Conservation (phyloP, 2,113 vertebrate genomes). For the rat (Rattus norvegicus) region GRCr8 NC_086031.1:40424501-40425000, state of each 20-base stretch:
- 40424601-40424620: slow-evolving; percentile 86
- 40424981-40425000: slow-evolving; percentile 64
- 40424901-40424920: slow-evolving; percentile 22
- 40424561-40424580: slow-evolving; percentile 81
- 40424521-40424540: slow-evolving; percentile 44
- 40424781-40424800: slow-evolving; percentile 68
- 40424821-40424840: not conserved
- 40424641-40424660: slow-evolving; percentile 88
- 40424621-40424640: slow-evolving; percentile 87
- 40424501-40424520: slow-evolving; percentile 49
- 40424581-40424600: slow-evolving; percentile 85
- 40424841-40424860: slow-evolving; percentile 63
- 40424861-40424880: slow-evolving; percentile 62
- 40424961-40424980: slow-evolving; percentile 73
- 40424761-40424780: slow-evolving; percentile 60
- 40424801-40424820: slow-evolving; percentile 39
- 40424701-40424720: slow-evolving; percentile 85
- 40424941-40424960: slow-evolving; percentile 58
- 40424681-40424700: slow-evolving; percentile 87
- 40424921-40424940: slow-evolving; percentile 15
- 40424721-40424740: slow-evolving; percentile 75
- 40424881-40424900: not conserved
- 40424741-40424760: slow-evolving; percentile 69
- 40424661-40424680: slow-evolving; percentile 88
- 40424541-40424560: slow-evolving; percentile 64